Evolutionary conservation across 2,797 vertebrate species (phyloP).

Genomic region (Schizopygopsis pylzovi): DNA sequence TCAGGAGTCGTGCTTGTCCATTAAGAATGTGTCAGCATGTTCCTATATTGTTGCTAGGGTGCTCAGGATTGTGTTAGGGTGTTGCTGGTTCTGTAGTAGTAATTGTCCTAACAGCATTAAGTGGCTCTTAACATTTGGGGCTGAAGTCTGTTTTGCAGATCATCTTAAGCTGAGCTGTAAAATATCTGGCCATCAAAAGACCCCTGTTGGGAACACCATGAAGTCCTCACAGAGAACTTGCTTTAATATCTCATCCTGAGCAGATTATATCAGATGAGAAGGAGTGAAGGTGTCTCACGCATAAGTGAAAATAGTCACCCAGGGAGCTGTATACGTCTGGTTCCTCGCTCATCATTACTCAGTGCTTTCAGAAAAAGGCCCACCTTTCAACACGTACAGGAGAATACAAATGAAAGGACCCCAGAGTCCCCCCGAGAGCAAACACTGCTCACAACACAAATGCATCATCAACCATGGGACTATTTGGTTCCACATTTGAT

Average conservation of each 20-base stretch:
- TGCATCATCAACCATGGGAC: neutral
- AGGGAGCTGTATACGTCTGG: constrained; percentile 65
- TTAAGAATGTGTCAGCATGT: neutral
- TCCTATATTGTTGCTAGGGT: neutral
- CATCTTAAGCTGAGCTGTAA: constrained; percentile 45
- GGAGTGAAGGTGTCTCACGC: constrained; percentile 51
- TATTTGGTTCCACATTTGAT: neutral
- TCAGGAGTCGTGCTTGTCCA: neutral
- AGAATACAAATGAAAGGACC: constrained; percentile 37
- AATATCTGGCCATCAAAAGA: constrained; percentile 58
- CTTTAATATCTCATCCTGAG: constrained; percentile 55
- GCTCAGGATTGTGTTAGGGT: neutral
- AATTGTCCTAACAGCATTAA: neutral
- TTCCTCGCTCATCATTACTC: constrained; percentile 62
- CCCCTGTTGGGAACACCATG: constrained; percentile 63
- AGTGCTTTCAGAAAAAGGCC: constrained; percentile 58
- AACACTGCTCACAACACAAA: constrained; percentile 38
- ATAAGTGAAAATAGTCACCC: constrained; percentile 58
- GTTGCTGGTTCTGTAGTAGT: neutral
- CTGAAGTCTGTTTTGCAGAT: constrained; percentile 55
- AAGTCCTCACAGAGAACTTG: constrained; percentile 64
- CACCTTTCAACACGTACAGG: constrained; percentile 59
- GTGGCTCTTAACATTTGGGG: constrained; percentile 54
- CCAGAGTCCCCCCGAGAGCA: neutral
- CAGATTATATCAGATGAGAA: constrained; percentile 61